phyloP scores from a whole-genome alignment of 2,888 invertebrate genomes.

The Chironomus riparius region DNA sequence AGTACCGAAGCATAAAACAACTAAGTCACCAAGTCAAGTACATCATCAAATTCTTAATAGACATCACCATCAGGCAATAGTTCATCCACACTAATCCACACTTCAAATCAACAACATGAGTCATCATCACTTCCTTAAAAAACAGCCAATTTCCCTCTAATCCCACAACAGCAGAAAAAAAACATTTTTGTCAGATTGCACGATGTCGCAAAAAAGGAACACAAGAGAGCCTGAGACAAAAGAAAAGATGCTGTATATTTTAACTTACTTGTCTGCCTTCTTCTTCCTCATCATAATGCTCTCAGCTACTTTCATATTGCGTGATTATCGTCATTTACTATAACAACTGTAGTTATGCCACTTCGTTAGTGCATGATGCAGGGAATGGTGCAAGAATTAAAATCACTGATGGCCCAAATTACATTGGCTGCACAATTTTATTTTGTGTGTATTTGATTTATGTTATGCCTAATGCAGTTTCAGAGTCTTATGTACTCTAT shows the following conservation, averaged over 20 bases:
- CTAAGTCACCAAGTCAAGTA: too few species aligned
- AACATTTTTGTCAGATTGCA: background rate
- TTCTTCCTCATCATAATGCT: background rate
- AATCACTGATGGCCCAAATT: background rate
- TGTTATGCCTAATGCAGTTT: background rate
- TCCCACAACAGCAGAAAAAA: too few species aligned
- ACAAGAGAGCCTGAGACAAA: background rate
- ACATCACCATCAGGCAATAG: too few species aligned
- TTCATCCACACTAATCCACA: too few species aligned
- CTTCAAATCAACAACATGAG: too few species aligned
- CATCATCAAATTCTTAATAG: too few species aligned
- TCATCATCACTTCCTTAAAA: too few species aligned
- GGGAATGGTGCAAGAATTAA: background rate
- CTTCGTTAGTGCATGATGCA: background rate
- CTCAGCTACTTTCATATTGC: background rate
- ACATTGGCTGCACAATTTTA: background rate
- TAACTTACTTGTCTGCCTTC: too few species aligned
- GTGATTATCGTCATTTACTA: background rate
- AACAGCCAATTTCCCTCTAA: too few species aligned
- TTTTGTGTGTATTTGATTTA: background rate
- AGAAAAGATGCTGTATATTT: too few species aligned
- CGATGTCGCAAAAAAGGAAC: background rate
- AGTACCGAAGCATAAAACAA: too few species aligned
- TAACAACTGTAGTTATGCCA: background rate
- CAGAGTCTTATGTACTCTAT: too few species aligned